Evolutionary conservation across 2,888 invertebrate species (phyloP).

Genomic region (Drosophila ezoana): DNA sequence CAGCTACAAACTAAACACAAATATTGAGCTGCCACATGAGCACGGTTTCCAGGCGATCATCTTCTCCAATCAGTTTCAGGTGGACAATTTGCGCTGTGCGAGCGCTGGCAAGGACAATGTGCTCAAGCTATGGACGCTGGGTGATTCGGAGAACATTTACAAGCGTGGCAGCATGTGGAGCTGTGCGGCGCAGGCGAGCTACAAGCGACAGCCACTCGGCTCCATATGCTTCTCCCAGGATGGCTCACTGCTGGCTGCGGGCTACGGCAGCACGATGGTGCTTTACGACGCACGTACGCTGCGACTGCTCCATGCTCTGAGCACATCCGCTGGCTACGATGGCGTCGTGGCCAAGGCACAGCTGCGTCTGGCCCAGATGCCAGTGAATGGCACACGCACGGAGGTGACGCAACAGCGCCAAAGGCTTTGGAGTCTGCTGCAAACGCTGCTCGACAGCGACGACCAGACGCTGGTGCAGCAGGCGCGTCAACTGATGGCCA

Average conservation of each 20-base stretch:
- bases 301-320: slow-evolving; percentile 87
- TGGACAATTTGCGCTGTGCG: slow-evolving; percentile 86
- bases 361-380: slow-evolving; percentile 64
- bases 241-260: slow-evolving; percentile 90
- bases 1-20: slow-evolving; percentile 90
- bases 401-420: slow-evolving; percentile 71
- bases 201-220: slow-evolving; percentile 87
- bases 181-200: slow-evolving; percentile 88
- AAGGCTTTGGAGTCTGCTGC: slow-evolving; percentile 73
- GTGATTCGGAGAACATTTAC: slow-evolving; percentile 86
- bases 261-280: slow-evolving; percentile 89
- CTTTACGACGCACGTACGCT: slow-evolving; percentile 88
- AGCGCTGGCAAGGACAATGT: slow-evolving; percentile 89
- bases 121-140: slow-evolving; percentile 90
- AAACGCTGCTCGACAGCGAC: slow-evolving; percentile 73
- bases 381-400: slow-evolving; percentile 65
- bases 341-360: slow-evolving; percentile 82
- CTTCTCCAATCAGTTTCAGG: slow-evolving; percentile 87
- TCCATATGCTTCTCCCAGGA: slow-evolving; percentile 89
- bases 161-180: slow-evolving; percentile 88
- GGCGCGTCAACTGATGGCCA: slow-evolving; percentile 48
- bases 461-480: slow-evolving; percentile 74
- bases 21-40: slow-evolving; percentile 90
- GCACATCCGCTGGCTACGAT: slow-evolving; percentile 76
- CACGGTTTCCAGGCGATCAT: slow-evolving; percentile 87